Percentiles rank a stretch among this genome's conserved stretches.
Conservation (phyloP, 2,113 vertebrate genomes). For the Upupa epops region DNA sequence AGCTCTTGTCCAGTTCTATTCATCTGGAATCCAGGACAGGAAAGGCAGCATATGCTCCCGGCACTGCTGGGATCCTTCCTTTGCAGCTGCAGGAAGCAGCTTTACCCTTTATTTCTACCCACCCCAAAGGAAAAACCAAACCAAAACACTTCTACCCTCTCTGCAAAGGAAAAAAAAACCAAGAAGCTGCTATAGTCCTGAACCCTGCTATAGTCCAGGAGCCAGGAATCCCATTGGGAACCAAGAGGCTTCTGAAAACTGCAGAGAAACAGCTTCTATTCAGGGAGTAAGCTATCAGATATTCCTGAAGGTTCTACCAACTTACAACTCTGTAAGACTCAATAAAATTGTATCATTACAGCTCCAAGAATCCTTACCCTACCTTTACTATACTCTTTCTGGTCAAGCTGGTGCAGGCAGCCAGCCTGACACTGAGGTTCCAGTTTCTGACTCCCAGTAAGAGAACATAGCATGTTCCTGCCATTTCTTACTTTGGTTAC, state of each 20-base stretch:
- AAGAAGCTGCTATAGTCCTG: not conserved
- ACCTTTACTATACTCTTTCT: not conserved
- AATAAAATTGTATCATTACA: not conserved
- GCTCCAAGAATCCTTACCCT: not conserved
- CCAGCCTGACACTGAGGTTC: not conserved
- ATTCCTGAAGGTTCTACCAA: not conserved
- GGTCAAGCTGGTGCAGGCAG: not conserved
- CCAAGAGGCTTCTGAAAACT: not conserved
- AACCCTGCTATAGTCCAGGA: not conserved
- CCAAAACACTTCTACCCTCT: not conserved
- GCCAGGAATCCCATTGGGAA: not conserved
- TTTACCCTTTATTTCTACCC: not conserved
- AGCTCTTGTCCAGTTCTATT: not conserved
- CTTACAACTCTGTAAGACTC: not conserved
- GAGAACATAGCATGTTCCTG: not conserved
- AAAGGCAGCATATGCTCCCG: not conserved
- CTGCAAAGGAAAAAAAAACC: not conserved
- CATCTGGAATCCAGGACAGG: not conserved
- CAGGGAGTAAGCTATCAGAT: not conserved
- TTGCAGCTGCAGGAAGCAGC: not conserved
- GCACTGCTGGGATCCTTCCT: not conserved
- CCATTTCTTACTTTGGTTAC: not conserved
- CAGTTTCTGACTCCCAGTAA: not conserved
- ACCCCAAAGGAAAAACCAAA: not conserved
- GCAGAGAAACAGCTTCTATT: not conserved